phyloP scores from a whole-genome alignment of 2,888 invertebrate genomes.

The Mesochorus sp. region DNA sequence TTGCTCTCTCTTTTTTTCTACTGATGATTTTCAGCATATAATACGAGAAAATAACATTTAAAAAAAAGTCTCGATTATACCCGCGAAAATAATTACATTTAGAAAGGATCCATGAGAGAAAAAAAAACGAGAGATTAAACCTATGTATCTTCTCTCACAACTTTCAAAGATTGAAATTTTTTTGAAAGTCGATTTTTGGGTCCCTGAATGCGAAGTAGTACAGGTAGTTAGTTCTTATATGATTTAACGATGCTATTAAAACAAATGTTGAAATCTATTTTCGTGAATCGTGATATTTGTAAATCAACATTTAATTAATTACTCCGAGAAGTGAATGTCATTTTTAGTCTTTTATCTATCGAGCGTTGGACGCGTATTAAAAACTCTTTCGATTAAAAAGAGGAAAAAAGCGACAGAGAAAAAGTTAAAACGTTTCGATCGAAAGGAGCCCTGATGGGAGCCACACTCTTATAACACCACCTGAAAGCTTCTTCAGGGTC shows the following conservation, averaged over 20 bases:
- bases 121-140: not conserved
- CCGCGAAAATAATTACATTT: not conserved
- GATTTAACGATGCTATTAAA: no score
- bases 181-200: not conserved
- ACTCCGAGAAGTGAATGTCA: no score
- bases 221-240: no score
- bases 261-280: no score
- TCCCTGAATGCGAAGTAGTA: not conserved
- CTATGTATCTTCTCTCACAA: not conserved
- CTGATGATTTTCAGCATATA: not conserved
- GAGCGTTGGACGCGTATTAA: no score
- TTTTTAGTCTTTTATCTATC: no score
- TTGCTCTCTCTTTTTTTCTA: not conserved
- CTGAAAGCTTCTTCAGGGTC: slow-evolving; percentile 38
- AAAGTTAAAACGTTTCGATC: no score
- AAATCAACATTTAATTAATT: no score
- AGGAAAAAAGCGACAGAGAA: no score
- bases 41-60: not conserved
- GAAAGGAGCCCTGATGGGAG: no score
- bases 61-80: not conserved
- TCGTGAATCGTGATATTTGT: no score
- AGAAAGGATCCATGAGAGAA: not conserved
- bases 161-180: not conserved
- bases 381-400: no score
- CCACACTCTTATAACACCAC: slow-evolving; percentile 15